phyloP scores from a whole-genome alignment of 2,797 vertebrate species.

The Mus minutoides region DNA sequence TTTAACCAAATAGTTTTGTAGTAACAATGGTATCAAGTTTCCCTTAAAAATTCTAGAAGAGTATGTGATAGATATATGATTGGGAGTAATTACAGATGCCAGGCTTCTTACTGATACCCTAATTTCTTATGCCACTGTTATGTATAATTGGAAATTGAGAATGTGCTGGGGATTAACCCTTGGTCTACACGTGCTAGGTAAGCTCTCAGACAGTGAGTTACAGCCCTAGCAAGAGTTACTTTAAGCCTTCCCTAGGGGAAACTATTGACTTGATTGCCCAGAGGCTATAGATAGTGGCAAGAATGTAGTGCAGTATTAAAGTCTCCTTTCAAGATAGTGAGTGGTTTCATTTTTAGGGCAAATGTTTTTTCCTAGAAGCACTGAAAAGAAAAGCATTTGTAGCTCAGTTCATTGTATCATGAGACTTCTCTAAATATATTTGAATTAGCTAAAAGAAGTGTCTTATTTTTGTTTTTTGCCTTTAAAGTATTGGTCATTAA shows the following conservation, averaged over 20 bases:
- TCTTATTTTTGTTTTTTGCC: conserved; percentile 18
- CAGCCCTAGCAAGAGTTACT: not conserved
- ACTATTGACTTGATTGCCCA: not conserved
- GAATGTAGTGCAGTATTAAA: not conserved
- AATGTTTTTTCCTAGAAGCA: conserved; percentile 1
- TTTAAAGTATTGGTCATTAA: conserved; percentile 28
- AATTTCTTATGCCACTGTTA: not conserved
- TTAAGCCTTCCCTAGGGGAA: not conserved
- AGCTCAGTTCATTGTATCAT: conserved; percentile 27
- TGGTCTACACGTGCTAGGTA: not conserved
- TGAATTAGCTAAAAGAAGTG: conserved; percentile 23
- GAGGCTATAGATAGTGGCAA: not conserved
- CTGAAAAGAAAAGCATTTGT: not conserved
- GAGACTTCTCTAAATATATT: conserved; percentile 46
- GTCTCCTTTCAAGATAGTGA: not conserved
- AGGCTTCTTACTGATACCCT: not conserved
- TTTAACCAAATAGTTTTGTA: not conserved
- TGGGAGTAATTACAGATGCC: not conserved
- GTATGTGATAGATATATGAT: not conserved
- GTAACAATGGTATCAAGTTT: not conserved
- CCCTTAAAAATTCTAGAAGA: conserved; percentile 21
- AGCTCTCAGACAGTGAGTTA: not conserved
- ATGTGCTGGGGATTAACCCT: not conserved
- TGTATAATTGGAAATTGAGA: not conserved
- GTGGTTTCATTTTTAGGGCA: conserved; percentile 22